Evolutionary conservation across 2,888 invertebrate genomes (phyloP).

Genomic region (Torymus auratus): DNA sequence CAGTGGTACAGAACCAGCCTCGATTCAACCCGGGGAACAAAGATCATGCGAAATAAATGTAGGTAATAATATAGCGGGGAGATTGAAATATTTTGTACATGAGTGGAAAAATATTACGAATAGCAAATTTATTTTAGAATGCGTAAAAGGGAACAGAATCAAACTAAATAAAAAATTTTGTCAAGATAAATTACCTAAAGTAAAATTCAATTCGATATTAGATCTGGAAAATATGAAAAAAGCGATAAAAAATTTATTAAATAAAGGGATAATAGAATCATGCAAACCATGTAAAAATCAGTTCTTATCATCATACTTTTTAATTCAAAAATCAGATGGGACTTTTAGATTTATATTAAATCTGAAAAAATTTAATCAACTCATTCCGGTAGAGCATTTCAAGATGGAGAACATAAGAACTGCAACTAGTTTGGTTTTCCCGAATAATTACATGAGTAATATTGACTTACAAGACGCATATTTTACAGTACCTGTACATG

Average conservation of each 20-base stretch:
- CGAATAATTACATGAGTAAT: conserved; percentile 37
- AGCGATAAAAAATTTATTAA: not conserved
- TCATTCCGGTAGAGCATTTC: conserved; percentile 49
- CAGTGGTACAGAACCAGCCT: not conserved
- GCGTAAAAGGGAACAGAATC: conserved; percentile 47
- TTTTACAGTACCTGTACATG: conserved; percentile 51
- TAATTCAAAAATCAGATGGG: conserved; percentile 51
- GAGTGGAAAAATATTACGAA: conserved; percentile 41
- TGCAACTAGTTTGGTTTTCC: conserved; percentile 28
- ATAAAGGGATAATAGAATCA: conserved; percentile 37
- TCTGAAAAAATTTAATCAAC: conserved; percentile 51
- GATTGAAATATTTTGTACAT: conserved; percentile 15
- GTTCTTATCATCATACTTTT: conserved; percentile 52
- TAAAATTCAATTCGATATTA: not conserved
- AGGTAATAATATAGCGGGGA: conserved; percentile 36
- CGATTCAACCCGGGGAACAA: too few species aligned
- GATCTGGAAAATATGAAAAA: not conserved
- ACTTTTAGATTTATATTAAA: conserved; percentile 53
- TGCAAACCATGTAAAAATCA: conserved; percentile 31
- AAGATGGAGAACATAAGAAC: conserved; percentile 55
- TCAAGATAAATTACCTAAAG: not conserved
- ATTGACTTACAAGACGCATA: conserved; percentile 60
- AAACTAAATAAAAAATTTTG: conserved; percentile 12
- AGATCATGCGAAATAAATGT: conserved; percentile 10
- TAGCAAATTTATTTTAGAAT: conserved; percentile 37